Evolutionary conservation across 2,113 vertebrate genomes (phyloP).

Genomic region (Vanacampus margaritifer): DNA sequence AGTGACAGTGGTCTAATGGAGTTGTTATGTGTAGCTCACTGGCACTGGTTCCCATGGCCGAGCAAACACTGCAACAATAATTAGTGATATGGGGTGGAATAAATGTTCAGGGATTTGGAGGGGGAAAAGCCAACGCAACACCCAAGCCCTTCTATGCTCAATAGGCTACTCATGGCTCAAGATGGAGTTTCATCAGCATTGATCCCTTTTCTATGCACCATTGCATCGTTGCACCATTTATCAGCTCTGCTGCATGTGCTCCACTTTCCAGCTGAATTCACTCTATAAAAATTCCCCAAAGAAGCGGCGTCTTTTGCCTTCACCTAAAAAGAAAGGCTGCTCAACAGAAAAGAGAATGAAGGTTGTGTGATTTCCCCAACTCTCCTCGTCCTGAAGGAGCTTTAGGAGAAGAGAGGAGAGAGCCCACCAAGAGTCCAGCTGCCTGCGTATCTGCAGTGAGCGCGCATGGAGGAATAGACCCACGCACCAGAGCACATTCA

Average conservation of each 20-base stretch:
- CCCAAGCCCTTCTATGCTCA: background rate
- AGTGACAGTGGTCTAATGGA: background rate
- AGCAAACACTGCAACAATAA: background rate
- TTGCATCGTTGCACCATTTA: background rate
- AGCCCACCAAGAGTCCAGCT: constrained; percentile 54
- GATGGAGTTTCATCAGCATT: constrained; percentile 11
- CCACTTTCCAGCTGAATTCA: constrained; percentile 17
- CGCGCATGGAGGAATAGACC: constrained; percentile 45
- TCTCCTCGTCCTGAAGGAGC: constrained; percentile 45
- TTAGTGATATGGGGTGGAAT: background rate
- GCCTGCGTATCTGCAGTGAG: constrained; percentile 66
- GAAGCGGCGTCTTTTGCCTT: constrained; percentile 1
- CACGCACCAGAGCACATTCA: constrained; percentile 32
- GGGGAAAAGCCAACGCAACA: background rate
- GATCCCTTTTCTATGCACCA: constrained; percentile 13
- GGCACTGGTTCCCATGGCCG: too few relatives aligned
- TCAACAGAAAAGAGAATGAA: background rate
- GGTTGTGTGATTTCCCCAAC: constrained; percentile 7
- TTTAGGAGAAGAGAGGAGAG: constrained; percentile 55
- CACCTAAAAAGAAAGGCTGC: background rate
- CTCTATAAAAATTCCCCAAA: constrained; percentile 4
- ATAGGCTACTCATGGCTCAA: background rate
- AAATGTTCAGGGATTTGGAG: background rate
- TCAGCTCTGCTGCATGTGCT: constrained; percentile 8
- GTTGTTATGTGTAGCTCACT: background rate